phyloP scores from a whole-genome alignment of 2,888 invertebrate species.

The Formica aserva region DNA sequence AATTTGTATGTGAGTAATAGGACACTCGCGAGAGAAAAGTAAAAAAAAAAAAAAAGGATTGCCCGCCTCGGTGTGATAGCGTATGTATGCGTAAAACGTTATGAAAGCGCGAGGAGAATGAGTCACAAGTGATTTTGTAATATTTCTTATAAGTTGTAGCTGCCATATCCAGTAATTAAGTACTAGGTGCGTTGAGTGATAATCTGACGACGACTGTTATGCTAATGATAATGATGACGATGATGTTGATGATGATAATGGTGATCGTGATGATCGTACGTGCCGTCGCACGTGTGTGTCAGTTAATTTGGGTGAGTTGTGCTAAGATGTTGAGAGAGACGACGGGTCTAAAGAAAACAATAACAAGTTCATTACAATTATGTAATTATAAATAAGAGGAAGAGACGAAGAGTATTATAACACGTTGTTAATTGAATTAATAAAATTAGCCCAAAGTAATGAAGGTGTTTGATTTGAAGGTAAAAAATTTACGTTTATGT shows the following conservation, averaged over 20 bases:
- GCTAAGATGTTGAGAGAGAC: conserved; percentile 81
- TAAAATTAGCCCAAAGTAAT: conserved; percentile 85
- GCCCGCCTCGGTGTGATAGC: conserved; percentile 77
- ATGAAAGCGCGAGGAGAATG: conserved; percentile 71
- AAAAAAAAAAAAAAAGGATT: conserved; percentile 48
- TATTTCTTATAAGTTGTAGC: conserved; percentile 85
- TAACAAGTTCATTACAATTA: conserved; percentile 80
- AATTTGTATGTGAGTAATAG: conserved; percentile 57
- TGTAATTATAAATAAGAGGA: conserved; percentile 85
- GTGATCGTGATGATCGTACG: conserved; percentile 72
- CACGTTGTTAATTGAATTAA: conserved; percentile 86
- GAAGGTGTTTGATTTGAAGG: conserved; percentile 26
- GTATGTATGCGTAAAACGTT: conserved; percentile 67
- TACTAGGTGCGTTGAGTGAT: conserved; percentile 79
- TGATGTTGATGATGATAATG: conserved; percentile 43
- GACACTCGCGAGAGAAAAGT: conserved; percentile 52
- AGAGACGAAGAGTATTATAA: conserved; percentile 85
- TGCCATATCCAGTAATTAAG: conserved; percentile 83
- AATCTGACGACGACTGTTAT: conserved; percentile 75
- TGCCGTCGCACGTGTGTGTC: conserved; percentile 80
- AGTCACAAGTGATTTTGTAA: conserved; percentile 84
- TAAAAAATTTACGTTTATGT: not conserved
- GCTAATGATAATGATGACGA: conserved; percentile 69
- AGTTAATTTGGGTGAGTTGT: conserved; percentile 80
- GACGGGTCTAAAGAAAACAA: conserved; percentile 85